Evolutionary conservation across 2,113 vertebrate genomes (phyloP).

Genomic region (Aleadryas rufinucha): DNA sequence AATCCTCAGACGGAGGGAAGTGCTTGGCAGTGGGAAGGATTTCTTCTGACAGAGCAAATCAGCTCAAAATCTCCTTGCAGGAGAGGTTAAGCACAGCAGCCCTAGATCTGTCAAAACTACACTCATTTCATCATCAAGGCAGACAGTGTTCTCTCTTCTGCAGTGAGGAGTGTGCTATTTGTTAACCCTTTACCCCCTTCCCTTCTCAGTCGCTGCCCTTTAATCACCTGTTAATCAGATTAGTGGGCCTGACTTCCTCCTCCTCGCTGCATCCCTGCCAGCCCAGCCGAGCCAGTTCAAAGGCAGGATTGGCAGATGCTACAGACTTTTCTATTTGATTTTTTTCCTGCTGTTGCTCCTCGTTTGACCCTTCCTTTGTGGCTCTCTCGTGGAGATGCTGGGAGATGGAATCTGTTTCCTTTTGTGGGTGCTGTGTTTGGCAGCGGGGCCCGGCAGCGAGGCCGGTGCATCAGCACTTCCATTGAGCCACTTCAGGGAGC

Average conservation of each 20-base stretch:
- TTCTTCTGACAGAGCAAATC: conserved; percentile 55
- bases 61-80: conserved; percentile 37
- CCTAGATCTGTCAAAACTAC: conserved; percentile 53
- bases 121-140: conserved; percentile 23
- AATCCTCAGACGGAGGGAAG: not conserved
- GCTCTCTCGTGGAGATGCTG: not conserved
- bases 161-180: not conserved
- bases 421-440: not conserved
- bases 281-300: not conserved
- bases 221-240: conserved; percentile 31
- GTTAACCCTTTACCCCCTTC: conserved; percentile 21
- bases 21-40: not conserved
- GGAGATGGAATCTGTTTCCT: not conserved
- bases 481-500: not conserved
- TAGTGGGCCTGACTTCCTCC: not conserved
- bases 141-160: not conserved
- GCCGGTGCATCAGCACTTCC: not conserved
- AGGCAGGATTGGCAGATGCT: not conserved
- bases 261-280: not conserved
- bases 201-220: not conserved
- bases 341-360: not conserved
- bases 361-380: not conserved
- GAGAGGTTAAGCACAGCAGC: conserved; percentile 56
- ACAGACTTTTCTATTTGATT: not conserved
- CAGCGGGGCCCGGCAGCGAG: not conserved